A percentile compares a stretch with the other conserved stretches of the same genome.
Conservation (phyloP, 2,888 invertebrate species). For the Plutella xylostella region DNA sequence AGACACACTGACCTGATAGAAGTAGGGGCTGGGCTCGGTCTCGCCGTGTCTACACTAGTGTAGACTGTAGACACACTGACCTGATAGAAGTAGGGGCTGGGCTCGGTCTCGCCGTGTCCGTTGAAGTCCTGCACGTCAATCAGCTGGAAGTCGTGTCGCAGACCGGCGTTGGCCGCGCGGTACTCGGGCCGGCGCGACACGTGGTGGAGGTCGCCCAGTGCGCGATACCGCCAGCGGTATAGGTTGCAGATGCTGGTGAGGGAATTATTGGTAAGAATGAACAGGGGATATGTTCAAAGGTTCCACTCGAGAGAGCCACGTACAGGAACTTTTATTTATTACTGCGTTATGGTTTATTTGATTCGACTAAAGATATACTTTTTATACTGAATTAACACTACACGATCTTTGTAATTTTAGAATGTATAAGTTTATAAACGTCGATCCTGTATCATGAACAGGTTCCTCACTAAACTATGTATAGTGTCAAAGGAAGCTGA, state of each 20-base stretch:
- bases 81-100: slow-evolving; percentile 98
- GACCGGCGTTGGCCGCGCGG: slow-evolving; percentile 91
- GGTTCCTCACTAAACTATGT: too few relatives aligned
- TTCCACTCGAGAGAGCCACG: too few relatives aligned
- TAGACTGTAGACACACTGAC: slow-evolving; percentile 41
- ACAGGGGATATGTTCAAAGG: too few relatives aligned
- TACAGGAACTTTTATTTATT: too few relatives aligned
- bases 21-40: slow-evolving; percentile 97
- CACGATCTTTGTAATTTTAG: too few relatives aligned
- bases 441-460: too few relatives aligned
- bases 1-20: slow-evolving; percentile 83
- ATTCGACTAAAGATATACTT: too few relatives aligned
- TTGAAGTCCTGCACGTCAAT: slow-evolving; percentile 98
- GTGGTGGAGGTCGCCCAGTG: slow-evolving; percentile 93
- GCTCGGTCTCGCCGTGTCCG: slow-evolving; percentile 96
- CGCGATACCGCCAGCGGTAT: slow-evolving; percentile 97
- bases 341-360: too few relatives aligned
- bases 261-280: too few relatives aligned
- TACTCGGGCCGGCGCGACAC: slow-evolving; percentile 89
- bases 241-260: slow-evolving; percentile 83
- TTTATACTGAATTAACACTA: too few relatives aligned
- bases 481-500: too few relatives aligned
- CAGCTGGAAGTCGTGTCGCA: slow-evolving; percentile 93
- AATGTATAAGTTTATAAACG: too few relatives aligned
- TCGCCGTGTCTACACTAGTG: slow-evolving; percentile 97